Base-by-base conservation (phyloP, 2,888 invertebrate species). In the Watsonalla binaria region DNA sequence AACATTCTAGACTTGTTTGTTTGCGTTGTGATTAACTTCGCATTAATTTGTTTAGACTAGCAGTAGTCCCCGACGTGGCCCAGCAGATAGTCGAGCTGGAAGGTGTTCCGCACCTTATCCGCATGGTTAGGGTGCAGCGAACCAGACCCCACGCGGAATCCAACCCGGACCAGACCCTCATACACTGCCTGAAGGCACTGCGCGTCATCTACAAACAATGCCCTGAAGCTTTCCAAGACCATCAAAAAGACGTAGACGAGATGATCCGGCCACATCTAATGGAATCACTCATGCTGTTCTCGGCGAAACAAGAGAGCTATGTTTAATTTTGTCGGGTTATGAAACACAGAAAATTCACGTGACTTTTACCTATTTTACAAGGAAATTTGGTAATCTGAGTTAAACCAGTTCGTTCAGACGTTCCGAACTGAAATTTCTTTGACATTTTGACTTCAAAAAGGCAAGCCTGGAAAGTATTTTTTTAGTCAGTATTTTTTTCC, bases 241-340 rank as follows among this genome's bases (percentile, higher is more conserved):
- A 71, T 73, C 82, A 67, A 62, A 86, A 93, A 62, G 94, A 96
- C 67, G 93, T 94, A 5, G 93, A 94, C 54, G 95, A 96, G 66
- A 91, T 96, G 78, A 93, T 96, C 54, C 92, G 93, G 73, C 95
- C 96, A 0, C 93, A 94, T 70, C 85, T 96, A 9, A 92, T 96
- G 84, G 96, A 96, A 74, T 95, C 96, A 0, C 94, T 96, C 63
- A 92, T 96, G 79, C 90, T 95, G 45, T 96, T 95, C 80, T 95
- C 96, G 0, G 93, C 95, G 34, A 94, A 94, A 66, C 94, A 95
- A 76, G 96, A 96, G 80, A 96, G 96, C 76, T 95, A 95, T 77
- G 96, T 96, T 46, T 96, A 82, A 86, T 47, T 57, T 52, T 6
- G 37, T 24, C 24, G 9, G 37, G 50, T 47, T 52, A 47, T 46